Evolutionary conservation across 2,113 vertebrate species (phyloP).

Genomic region (Xiphorhynchus elegans): DNA sequence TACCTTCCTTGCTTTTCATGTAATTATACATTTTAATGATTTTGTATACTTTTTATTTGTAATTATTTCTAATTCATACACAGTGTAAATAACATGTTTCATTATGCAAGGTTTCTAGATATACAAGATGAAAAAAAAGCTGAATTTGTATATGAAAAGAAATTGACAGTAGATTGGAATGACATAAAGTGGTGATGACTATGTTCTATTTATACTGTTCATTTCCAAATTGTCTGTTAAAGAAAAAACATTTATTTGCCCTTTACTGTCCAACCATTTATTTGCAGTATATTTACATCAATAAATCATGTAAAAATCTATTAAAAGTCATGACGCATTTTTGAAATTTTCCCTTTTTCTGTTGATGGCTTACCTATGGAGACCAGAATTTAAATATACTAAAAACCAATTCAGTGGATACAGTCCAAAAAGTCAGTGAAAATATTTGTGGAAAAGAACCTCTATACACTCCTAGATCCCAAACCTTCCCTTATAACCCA

Average conservation of each 20-base stretch:
- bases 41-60: conserved; percentile 67
- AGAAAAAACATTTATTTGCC: conserved; percentile 67
- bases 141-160: conserved; percentile 72
- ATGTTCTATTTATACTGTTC: conserved; percentile 68
- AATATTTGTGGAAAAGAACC: background rate
- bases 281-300: conserved; percentile 77
- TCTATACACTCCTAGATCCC: background rate
- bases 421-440: background rate
- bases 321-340: background rate
- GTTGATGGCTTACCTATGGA: background rate
- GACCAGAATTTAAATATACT: background rate
- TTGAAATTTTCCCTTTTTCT: background rate
- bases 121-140: conserved; percentile 52
- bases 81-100: conserved; percentile 76
- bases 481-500: background rate
- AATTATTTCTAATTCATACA: conserved; percentile 48
- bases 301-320: conserved; percentile 74
- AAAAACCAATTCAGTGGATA: background rate
- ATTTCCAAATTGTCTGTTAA: conserved; percentile 64
- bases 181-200: conserved; percentile 66
- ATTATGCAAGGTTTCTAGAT: conserved; percentile 68
- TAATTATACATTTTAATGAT: conserved; percentile 42
- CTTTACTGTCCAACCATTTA: conserved; percentile 64
- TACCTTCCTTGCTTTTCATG: conserved; percentile 58
- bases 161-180: conserved; percentile 56